Base-by-base conservation (phyloP, 1,140 invertebrate genomes). In the Tetranychus urticae region DNA sequence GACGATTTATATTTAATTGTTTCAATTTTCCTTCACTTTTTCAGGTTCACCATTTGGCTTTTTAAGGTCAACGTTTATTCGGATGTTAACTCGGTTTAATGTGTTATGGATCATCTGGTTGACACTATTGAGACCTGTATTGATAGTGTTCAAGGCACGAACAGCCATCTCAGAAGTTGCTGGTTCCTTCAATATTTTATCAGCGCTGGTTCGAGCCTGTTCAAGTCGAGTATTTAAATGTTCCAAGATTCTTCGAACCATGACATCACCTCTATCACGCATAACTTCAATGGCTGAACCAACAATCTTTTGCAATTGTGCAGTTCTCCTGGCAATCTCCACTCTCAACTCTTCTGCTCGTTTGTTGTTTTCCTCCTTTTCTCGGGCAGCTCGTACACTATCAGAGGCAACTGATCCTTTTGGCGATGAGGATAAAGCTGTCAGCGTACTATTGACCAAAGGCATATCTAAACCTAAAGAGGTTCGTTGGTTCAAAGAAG, bases 141-240 rank as follows among this genome's bases (percentile, higher is more conserved):
- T 65, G 10, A 65, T 64, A 3, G 54, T 37, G n/a, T 61, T 48
- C 3, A 65, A 39, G 5, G 64, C 50, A 39, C 50, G 47, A 13
- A 65, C 42, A 13, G 60, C 64, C 45, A 64, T 39, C 39, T 64
- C 58, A 36, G 58, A 57, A 12, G 56, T 63, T 54, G 56, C 39
- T 31, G 64, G 64, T 55, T 65, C 62, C 13, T 55, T 61, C 23
- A 65, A 42, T 10, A 65, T 65, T 48, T 54, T 55, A 47, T 65
- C 64, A 23, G 62, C 62, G 7, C 59, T 52, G 12, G 42, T 33
- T 57, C 61, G 61, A 7, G 64, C 62, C 4, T 46, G 52, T 13
- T 64, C 64, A 4, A 65, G 31, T 35, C 64, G 62, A 14, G 23
- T n/a, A 45, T 64, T 64, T 13, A 60, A 31, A 13, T 63, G 33